phyloP scores from a whole-genome alignment of 2,888 invertebrate species.

The Atrina japonica region DNA sequence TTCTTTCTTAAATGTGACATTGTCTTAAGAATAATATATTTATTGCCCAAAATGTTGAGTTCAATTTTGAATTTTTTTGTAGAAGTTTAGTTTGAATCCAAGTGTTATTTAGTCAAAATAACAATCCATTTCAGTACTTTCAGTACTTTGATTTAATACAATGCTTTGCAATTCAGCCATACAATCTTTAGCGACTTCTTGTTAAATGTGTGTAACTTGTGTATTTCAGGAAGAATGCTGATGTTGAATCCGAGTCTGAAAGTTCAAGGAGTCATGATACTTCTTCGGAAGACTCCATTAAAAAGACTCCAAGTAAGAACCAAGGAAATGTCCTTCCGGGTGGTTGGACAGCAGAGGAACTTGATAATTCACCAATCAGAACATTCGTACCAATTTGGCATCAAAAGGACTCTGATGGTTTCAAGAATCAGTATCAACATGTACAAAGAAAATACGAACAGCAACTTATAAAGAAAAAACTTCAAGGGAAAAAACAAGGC shows the following conservation, averaged over 20 bases:
- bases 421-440: constrained; percentile 30
- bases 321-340: constrained; percentile 22
- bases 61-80: no score
- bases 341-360: constrained; percentile 34
- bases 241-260: background rate
- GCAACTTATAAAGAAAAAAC: constrained; percentile 9
- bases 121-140: no score
- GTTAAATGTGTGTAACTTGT: background rate
- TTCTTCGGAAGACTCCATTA: constrained; percentile 10
- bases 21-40: no score
- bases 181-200: no score
- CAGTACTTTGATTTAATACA: no score
- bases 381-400: constrained; percentile 36
- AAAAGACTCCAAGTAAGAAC: constrained; percentile 13
- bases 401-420: constrained; percentile 32
- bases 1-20: no score
- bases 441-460: constrained; percentile 19
- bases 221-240: constrained; percentile 4
- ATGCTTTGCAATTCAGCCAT: no score
- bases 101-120: background rate
- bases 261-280: constrained; percentile 23
- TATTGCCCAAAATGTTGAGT: no score
- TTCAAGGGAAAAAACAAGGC: no score
- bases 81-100: no score
- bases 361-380: constrained; percentile 29